These are phyloP conservation scores for Hylaea fasciaria DNA, from an alignment of 2,888 invertebrate genomes.

Conservation along the genomic window DNA sequence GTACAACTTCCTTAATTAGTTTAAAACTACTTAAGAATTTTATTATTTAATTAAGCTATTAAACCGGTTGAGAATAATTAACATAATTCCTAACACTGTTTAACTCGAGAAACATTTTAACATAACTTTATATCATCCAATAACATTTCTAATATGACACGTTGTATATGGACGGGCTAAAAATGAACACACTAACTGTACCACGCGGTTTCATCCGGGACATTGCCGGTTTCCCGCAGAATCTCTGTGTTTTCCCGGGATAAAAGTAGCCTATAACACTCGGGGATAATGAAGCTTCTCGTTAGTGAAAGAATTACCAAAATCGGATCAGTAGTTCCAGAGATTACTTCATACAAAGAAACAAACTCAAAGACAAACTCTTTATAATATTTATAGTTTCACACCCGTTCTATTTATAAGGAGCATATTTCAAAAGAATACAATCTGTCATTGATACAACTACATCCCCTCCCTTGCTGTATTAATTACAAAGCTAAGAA, in stretches of 20 bases:
- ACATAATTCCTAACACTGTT: constrained; percentile 28
- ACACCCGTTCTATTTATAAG: constrained; percentile 52
- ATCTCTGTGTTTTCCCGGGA: too few species aligned
- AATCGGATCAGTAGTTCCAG: too few species aligned
- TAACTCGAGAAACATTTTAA: constrained; percentile 43
- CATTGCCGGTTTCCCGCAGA: too few species aligned
- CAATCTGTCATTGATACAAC: constrained; percentile 59
- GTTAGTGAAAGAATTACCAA: too few species aligned
- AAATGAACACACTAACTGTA: constrained; percentile 15
- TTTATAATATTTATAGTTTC: too few species aligned
- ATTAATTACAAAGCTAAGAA: constrained; percentile 72
- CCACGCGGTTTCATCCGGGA: too few species aligned
- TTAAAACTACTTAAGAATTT: constrained; percentile 22
- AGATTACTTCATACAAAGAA: too few species aligned
- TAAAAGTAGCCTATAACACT: too few species aligned
- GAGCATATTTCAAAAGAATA: constrained; percentile 51
- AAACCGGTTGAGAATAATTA: constrained; percentile 35
- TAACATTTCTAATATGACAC: constrained; percentile 48
- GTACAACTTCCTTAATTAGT: constrained; percentile 57
- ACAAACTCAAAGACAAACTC: too few species aligned
- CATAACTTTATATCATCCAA: constrained; percentile 51
- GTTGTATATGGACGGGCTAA: constrained; percentile 37
- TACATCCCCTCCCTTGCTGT: constrained; percentile 55
- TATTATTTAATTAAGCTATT: constrained; percentile 43
- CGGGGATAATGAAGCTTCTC: too few species aligned